Evolutionary conservation across 2,113 vertebrate species (phyloP), one percentile per base, ranked within the genome.

Genomic region (Mobula hypostoma): DNA sequence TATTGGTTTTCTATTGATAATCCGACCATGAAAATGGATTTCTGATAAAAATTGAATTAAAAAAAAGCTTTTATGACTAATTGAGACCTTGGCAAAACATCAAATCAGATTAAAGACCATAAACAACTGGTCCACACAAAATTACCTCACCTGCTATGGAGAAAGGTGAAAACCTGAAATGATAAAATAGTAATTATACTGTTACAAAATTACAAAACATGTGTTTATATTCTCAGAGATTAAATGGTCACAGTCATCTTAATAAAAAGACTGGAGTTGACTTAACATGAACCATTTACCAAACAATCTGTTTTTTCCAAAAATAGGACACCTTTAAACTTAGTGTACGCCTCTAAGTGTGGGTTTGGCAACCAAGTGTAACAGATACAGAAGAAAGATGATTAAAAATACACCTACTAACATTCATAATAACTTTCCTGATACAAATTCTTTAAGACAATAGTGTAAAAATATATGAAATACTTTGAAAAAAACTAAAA

Each of bases 1-100:
- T 15, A n/a, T 36, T 70, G 32, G 0, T 70, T 91, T 70, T 70
- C n/a, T 91, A 7, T 91, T 91, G 88, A 19, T 91, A 91, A 91
- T 91, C 88, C 63, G 32, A 91, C 63, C 88, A 70, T 91, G 88
- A 91, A 91, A 63, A 36, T 68, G 32, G 88, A 9, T 61, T 91
- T 68, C 68, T 5, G 36, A 48, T 2, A 48, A 68, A 92, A 92
- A 72, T 36, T 40, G 61, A 21, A 92, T 48, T 48, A 2, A 48
- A 66, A 63, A n/a, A 8, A 90, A 91, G 87, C 87, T 70, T 70
- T 68, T 68, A 68, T 32, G 36, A 66, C 66, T 70, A 68, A 40
- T 72, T 40, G 8, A 17, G 88, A 92, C 63, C 68, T 70, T 11
- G 61, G 32, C 2, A 24, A 92, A 92, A 32, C 66, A 40, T 70